Conservation (phyloP, 1,140 invertebrate genomes). For the Ostrea denselamellosa region DNA sequence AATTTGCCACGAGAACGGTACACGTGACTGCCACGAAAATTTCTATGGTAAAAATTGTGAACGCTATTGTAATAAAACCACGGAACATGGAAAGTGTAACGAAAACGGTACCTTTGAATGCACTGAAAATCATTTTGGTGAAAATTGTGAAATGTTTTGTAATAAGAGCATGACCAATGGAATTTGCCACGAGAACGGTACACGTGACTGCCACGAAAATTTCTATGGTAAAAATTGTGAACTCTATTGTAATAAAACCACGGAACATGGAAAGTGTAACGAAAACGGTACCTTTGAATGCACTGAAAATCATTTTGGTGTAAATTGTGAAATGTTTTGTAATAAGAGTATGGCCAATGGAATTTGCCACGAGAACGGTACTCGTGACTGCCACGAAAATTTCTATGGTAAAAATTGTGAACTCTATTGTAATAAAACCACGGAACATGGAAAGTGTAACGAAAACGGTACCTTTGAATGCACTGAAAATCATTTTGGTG, state of each 20-base stretch:
- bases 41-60: too few species aligned
- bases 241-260: background rate
- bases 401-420: background rate
- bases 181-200: background rate
- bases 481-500: background rate
- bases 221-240: background rate
- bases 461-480: background rate
- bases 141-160: background rate
- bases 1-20: too few species aligned
- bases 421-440: too few species aligned
- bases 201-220: background rate
- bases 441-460: too few species aligned
- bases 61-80: too few species aligned
- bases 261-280: background rate
- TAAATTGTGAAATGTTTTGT: background rate
- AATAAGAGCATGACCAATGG: background rate
- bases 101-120: too few species aligned
- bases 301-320: background rate
- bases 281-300: background rate
- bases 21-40: too few species aligned
- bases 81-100: too few species aligned
- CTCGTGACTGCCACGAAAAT: background rate
- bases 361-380: background rate
- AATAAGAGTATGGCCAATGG: background rate
- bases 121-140: too few species aligned